Conservation (phyloP, 2,888 invertebrate genomes). For the Metopia argyrocephala region DNA sequence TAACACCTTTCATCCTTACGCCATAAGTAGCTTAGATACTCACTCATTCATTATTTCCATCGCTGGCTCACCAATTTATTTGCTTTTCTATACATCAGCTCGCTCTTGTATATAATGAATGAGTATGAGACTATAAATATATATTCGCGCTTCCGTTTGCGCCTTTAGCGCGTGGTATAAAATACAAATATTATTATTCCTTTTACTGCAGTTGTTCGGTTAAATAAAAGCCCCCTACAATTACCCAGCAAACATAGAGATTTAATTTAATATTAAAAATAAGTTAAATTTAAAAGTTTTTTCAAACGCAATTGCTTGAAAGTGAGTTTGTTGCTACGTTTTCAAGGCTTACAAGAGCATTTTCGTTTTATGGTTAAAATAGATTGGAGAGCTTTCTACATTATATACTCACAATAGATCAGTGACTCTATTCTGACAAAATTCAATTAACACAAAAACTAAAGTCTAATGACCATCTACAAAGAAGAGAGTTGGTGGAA, state of each 20-base stretch:
- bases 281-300: too few relatives aligned
- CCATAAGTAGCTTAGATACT: slow-evolving; percentile 17
- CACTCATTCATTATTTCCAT: background rate
- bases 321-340: too few relatives aligned
- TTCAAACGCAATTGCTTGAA: too few relatives aligned
- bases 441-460: too few relatives aligned
- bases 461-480: too few relatives aligned
- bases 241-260: background rate
- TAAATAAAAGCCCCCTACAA: background rate
- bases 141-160: slow-evolving; percentile 5
- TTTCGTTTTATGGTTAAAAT: too few relatives aligned
- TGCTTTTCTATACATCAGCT: background rate
- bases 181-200: slow-evolving; percentile 15
- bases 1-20: slow-evolving; percentile 26
- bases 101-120: background rate
- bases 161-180: slow-evolving; percentile 1
- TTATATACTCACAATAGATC: too few relatives aligned
- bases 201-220: background rate
- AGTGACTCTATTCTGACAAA: too few relatives aligned
- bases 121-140: background rate
- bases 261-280: too few relatives aligned
- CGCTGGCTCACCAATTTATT: background rate
- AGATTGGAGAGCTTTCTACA: too few relatives aligned
- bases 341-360: too few relatives aligned
- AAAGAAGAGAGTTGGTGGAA: too few relatives aligned